Percentiles rank a stretch among this genome's conserved stretches.
phyloP scores from a whole-genome alignment of 92 coral and sea anemone genomes.

The Zoanthus solanderi region DNA sequence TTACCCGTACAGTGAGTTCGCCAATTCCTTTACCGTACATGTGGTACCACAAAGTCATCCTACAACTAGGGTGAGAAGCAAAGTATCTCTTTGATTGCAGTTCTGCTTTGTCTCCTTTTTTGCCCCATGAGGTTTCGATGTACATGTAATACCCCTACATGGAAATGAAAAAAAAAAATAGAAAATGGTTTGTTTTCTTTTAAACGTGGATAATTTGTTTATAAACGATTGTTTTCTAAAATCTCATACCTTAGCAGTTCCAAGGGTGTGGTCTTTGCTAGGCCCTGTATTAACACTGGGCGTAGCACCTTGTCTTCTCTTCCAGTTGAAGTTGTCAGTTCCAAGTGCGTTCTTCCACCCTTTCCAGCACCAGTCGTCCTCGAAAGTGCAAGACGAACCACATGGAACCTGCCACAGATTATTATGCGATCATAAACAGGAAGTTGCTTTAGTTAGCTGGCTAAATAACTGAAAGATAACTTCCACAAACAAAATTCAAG shows the following conservation, averaged over 20 bases:
- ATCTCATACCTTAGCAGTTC: constrained; percentile 62
- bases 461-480: background rate
- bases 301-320: constrained; percentile 78
- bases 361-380: constrained; percentile 84
- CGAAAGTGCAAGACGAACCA: constrained; percentile 90
- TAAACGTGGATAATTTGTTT: background rate
- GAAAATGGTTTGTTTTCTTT: background rate
- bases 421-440: background rate
- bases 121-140: constrained; percentile 81
- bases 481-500: no score
- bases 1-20: constrained; percentile 72
- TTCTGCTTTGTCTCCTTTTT: constrained; percentile 87
- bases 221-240: background rate
- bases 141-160: constrained; percentile 94
- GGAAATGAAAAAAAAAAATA: background rate
- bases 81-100: constrained; percentile 90
- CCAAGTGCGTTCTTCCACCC: constrained; percentile 95
- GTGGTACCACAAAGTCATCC: constrained; percentile 93
- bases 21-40: constrained; percentile 91
- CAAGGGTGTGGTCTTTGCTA: constrained; percentile 83
- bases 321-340: constrained; percentile 95
- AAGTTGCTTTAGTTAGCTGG: no score
- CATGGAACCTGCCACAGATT: constrained; percentile 72
- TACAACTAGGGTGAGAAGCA: constrained; percentile 89
- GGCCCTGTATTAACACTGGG: constrained; percentile 91